Base-by-base conservation (phyloP, 2,113 vertebrate species). In the Tyto alba region DNA sequence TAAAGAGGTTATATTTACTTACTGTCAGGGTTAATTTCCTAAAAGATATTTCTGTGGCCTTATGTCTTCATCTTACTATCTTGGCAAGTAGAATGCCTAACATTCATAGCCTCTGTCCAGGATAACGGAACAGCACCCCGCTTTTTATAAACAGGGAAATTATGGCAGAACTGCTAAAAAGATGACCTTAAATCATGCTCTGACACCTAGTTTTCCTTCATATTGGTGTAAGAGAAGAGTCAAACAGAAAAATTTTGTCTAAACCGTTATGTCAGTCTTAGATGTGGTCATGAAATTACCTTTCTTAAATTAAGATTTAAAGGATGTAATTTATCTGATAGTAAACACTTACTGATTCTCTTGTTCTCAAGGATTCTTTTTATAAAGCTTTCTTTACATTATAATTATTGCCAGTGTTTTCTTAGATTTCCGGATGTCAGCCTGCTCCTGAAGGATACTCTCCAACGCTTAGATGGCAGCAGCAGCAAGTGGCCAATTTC, bases 391-490 rank as follows among this genome's bases (percentile, higher is more conserved):
- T 94, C n/a, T 78, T 93, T 64, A 80, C 84, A 52, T 95, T 92
- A 62, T 85, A 89, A 91, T 94, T 94, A 69, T 78, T 81, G 79
- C 84, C 57, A 96, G 66, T 95, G 60, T 93, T 94, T 90, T 77
- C 68, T 78, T 89, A 99, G 99, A 97, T 99, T 92, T 98, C 98
- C 2, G 98, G 98, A 8, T 99, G 99, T 80, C 98, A 98, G 32
- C 99, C 99, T 64, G 99, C 99, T 64, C 99, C 99, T 30, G 97
- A 97, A 90, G 99, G 99, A 32, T 99, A 98, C 85, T 99, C 97
- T 63, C 99, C 99, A 53, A 99, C 99, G 5, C 97, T 99, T 74
- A 98, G 95, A 32, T 99, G 99, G 99, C 99, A 99, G 56, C 99
- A 98, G 92, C 98, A 98, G 62, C 99, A 99, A 98, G 99, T 99